These are phyloP conservation scores for Zoanthus gigantus DNA, from an alignment of 92 coral and sea anemone species.

Conservation along the genomic window DNA sequence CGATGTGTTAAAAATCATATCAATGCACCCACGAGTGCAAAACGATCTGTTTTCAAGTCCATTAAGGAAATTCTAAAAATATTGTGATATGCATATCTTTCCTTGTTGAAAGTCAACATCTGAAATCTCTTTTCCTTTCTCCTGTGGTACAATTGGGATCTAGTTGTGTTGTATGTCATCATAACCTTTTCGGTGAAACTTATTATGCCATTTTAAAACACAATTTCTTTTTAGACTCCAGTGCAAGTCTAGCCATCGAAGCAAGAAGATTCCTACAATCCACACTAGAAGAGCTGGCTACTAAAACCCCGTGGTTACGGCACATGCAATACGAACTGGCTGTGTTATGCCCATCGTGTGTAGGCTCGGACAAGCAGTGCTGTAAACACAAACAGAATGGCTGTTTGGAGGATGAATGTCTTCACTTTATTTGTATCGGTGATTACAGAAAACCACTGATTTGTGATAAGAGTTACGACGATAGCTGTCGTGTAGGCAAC, in stretches of 20 bases:
- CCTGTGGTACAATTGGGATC: no score
- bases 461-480: slow-evolving; percentile 21
- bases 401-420: slow-evolving; percentile 22
- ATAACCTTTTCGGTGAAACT: no score
- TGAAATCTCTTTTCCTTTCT: no score
- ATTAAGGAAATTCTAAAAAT: no score
- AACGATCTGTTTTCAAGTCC: no score
- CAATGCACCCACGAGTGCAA: no score
- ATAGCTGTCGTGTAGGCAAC: slow-evolving; percentile 20
- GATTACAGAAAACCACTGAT: slow-evolving; percentile 25
- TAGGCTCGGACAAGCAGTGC: slow-evolving; percentile 11
- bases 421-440: slow-evolving; percentile 23
- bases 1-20: no score
- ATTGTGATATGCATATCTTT: no score
- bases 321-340: slow-evolving; percentile 35
- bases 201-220: no score
- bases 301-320: slow-evolving; percentile 36
- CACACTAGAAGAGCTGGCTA: slow-evolving; percentile 23
- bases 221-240: not conserved
- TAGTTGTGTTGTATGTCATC: no score
- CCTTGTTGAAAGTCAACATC: no score
- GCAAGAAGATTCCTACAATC: slow-evolving; percentile 31
- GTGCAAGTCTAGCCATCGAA: not conserved
- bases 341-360: slow-evolving; percentile 36
- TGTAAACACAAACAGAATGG: slow-evolving; percentile 8